Evolutionary conservation across 2,888 invertebrate species (phyloP).

Genomic region (Dryobotodes eremita): DNA sequence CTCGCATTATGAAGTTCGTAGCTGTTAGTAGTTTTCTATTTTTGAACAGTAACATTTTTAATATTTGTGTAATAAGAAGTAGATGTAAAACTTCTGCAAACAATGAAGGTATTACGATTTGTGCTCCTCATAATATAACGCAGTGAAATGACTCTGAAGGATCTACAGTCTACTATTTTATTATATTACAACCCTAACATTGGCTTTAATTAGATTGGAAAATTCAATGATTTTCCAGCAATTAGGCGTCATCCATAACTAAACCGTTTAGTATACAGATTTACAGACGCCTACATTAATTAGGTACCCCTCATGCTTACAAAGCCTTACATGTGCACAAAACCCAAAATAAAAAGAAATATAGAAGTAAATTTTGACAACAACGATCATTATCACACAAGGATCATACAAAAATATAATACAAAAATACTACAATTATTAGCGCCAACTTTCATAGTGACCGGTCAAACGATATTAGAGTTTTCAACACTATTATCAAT

Average conservation of each 20-base stretch:
- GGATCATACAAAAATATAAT: no score
- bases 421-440: no score
- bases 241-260: not conserved
- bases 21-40: not conserved
- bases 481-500: no score
- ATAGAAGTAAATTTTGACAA: no score
- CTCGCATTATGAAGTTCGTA: constrained; percentile 15
- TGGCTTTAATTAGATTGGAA: not conserved
- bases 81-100: not conserved
- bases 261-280: not conserved
- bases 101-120: not conserved
- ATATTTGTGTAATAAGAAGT: not conserved
- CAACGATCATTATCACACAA: no score
- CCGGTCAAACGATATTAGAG: no score
- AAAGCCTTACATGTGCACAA: not conserved
- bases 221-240: not conserved
- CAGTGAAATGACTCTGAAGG: not conserved
- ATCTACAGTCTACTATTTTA: not conserved
- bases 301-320: not conserved
- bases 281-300: not conserved
- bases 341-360: not conserved
- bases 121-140: not conserved
- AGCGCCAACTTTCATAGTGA: no score
- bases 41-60: not conserved
- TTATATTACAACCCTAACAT: not conserved